Evolutionary conservation across 2,797 vertebrate species (phyloP).

Genomic region (Pipistrellus nathusii): DNA sequence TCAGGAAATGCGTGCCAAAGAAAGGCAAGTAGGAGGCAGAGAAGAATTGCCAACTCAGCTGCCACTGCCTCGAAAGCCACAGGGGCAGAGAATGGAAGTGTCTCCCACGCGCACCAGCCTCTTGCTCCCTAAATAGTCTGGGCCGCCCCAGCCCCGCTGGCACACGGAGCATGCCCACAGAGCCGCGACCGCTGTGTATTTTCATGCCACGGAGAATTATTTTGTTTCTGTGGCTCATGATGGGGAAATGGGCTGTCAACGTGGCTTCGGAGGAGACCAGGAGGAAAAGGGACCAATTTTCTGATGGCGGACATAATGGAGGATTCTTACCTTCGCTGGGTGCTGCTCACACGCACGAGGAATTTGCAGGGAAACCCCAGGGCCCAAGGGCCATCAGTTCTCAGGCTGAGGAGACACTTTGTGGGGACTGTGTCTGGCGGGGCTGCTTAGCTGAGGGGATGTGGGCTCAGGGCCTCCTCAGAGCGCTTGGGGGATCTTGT

Average conservation of each 20-base stretch:
- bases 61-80: not conserved
- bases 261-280: not conserved
- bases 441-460: not conserved
- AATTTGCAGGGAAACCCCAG: not conserved
- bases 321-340: not conserved
- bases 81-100: rapidly evolving
- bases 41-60: not conserved
- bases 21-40: not conserved
- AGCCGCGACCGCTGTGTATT: not conserved
- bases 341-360: rapidly evolving
- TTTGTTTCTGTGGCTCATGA: not conserved
- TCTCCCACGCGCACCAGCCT: not conserved
- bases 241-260: not conserved
- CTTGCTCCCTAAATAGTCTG: constrained; percentile 49
- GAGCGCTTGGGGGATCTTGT: not conserved
- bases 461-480: not conserved
- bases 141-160: rapidly evolving
- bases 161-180: not conserved
- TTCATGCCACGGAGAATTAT: rapidly evolving
- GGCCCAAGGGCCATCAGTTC: not conserved
- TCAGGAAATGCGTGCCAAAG: not conserved
- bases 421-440: not conserved
- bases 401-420: not conserved
- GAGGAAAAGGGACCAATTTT: rapidly evolving
- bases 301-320: not conserved